These are phyloP conservation scores for Phalloptychus januarius DNA, from an alignment of 2,797 vertebrate genomes.

Conservation along the genomic window DNA sequence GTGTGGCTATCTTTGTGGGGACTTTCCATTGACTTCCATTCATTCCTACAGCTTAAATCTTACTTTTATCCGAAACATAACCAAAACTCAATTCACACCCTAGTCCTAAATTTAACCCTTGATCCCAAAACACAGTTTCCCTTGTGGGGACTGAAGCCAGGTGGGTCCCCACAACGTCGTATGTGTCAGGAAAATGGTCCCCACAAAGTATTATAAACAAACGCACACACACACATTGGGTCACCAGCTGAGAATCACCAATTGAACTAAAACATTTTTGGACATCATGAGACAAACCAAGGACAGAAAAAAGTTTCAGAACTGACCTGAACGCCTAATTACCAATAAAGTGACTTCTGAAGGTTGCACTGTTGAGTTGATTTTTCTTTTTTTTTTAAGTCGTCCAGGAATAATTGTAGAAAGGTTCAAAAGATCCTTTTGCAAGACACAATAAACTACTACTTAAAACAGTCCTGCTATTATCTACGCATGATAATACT, in stretches of 20 bases:
- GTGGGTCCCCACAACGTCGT: no score
- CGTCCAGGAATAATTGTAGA: neutral
- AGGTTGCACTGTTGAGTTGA: neutral
- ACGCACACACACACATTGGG: neutral
- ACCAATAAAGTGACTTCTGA: neutral
- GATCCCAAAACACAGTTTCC: no score
- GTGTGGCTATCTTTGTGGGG: no score
- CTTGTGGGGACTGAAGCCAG: no score
- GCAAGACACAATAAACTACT: neutral
- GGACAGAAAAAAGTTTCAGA: neutral
- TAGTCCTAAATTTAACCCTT: no score
- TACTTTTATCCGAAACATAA: no score
- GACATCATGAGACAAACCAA: neutral
- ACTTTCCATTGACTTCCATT: no score
- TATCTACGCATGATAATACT: slow-evolving; percentile 56
- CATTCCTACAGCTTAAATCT: no score
- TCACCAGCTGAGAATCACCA: neutral
- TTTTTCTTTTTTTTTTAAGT: neutral
- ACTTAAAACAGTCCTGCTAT: slow-evolving; percentile 26
- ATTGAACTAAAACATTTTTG: neutral
- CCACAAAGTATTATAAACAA: no score
- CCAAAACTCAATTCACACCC: no score
- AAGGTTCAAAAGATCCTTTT: neutral
- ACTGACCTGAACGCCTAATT: neutral
- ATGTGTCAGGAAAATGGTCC: no score